Evolutionary conservation across 1,140 invertebrate species (phyloP).

Genomic region (Brachionus angularis): DNA sequence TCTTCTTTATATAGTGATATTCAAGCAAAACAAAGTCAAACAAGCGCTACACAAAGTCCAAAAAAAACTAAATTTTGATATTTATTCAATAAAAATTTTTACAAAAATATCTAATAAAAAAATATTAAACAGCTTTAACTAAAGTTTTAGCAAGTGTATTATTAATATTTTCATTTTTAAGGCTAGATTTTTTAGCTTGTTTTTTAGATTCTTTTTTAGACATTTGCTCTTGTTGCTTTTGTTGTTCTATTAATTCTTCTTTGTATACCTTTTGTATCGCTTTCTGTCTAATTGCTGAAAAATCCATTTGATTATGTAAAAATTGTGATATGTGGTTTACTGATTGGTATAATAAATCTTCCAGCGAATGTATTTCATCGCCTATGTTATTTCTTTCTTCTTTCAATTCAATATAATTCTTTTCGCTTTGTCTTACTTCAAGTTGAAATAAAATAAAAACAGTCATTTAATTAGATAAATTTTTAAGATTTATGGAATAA

Average conservation of each 20-base stretch:
- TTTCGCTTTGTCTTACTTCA: constrained; percentile 23
- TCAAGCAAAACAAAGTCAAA: too few species aligned
- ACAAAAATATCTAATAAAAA: too few species aligned
- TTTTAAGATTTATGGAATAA: neutral
- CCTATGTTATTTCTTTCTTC: constrained; percentile 15
- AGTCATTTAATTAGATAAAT: neutral
- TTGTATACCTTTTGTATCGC: constrained; percentile 16
- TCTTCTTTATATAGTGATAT: too few species aligned
- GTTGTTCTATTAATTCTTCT: constrained; percentile 28
- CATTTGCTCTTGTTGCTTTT: neutral
- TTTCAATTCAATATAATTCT: constrained; percentile 18
- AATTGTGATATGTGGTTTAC: constrained; percentile 16
- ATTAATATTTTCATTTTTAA: too few species aligned
- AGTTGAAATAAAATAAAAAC: neutral
- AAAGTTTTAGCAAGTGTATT: too few species aligned
- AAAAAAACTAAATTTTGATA: too few species aligned
- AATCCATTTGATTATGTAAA: constrained; percentile 27
- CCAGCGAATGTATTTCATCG: neutral
- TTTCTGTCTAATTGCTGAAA: constrained; percentile 1
- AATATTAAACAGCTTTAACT: too few species aligned
- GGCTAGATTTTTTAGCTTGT: too few species aligned
- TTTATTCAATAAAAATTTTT: too few species aligned
- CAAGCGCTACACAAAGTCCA: too few species aligned
- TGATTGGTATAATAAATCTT: neutral
- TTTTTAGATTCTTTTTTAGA: neutral